These are phyloP conservation scores for Sitophilus oryzae DNA, from an alignment of 1,140 invertebrate species.

Conservation along the genomic window DNA sequence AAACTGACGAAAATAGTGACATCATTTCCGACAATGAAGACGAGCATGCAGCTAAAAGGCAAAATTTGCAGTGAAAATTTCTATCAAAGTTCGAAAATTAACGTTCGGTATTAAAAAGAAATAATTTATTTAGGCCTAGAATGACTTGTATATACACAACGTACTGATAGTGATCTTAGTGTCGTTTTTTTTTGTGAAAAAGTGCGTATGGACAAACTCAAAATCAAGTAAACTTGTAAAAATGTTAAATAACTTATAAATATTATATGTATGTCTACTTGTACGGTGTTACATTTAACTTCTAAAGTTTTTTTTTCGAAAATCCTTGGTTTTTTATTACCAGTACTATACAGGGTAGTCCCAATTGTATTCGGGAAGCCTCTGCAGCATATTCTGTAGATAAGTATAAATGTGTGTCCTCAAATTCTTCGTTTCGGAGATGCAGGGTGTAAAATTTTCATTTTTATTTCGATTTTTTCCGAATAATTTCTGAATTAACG, in stretches of 20 bases:
- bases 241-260: constrained; percentile 35
- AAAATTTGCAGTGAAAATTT: constrained; percentile 39
- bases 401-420: no score
- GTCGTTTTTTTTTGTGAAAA: constrained; percentile 9
- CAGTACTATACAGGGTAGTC: no score
- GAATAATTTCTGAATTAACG: no score
- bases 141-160: constrained; percentile 1
- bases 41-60: constrained; percentile 39
- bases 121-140: not conserved
- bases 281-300: no score
- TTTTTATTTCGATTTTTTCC: no score
- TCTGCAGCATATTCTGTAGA: no score
- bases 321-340: no score
- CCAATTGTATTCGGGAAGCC: no score
- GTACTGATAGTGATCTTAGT: constrained; percentile 35
- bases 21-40: constrained; percentile 44
- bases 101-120: no score
- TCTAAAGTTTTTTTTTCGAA: no score
- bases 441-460: no score
- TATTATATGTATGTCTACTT: constrained; percentile 37
- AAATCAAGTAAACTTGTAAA: constrained; percentile 29
- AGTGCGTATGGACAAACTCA: constrained; percentile 17
- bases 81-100: not conserved
- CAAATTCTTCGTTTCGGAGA: no score
- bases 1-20: constrained; percentile 44